phyloP scores from a whole-genome alignment of 2,113 vertebrate species.

The Panthera tigris region DNA sequence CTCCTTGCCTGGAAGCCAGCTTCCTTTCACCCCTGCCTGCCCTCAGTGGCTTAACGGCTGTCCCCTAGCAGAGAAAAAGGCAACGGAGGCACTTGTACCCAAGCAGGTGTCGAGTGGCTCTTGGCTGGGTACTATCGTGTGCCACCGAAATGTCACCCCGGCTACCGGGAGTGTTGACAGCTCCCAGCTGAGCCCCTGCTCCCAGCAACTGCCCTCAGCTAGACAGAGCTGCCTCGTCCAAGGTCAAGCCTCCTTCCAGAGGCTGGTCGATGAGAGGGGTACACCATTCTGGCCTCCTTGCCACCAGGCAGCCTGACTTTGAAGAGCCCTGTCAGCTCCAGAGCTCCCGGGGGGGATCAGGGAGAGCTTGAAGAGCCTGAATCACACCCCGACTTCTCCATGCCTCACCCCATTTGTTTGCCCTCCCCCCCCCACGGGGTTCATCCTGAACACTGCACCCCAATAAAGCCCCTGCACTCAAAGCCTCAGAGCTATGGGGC shows the following conservation, averaged over 20 bases:
- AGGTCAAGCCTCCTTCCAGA: neutral
- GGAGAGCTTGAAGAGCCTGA: neutral
- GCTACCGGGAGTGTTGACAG: neutral
- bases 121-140: neutral
- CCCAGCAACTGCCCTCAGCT: neutral
- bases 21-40: neutral
- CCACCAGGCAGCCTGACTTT: neutral
- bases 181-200: neutral
- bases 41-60: neutral
- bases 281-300: neutral
- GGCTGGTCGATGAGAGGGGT: rapidly evolving
- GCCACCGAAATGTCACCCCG: neutral
- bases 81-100: no score
- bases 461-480: neutral
- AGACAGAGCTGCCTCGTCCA: neutral
- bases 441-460: neutral
- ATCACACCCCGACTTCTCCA: neutral
- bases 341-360: neutral
- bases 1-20: neutral
- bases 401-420: neutral
- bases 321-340: neutral
- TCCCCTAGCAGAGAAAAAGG: neutral
- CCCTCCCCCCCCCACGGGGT: no score
- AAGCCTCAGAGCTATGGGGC: neutral
- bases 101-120: neutral